These are phyloP conservation scores for Metaphire vulgaris DNA, from an alignment of 1,140 invertebrate genomes.

Conservation along the genomic window DNA sequence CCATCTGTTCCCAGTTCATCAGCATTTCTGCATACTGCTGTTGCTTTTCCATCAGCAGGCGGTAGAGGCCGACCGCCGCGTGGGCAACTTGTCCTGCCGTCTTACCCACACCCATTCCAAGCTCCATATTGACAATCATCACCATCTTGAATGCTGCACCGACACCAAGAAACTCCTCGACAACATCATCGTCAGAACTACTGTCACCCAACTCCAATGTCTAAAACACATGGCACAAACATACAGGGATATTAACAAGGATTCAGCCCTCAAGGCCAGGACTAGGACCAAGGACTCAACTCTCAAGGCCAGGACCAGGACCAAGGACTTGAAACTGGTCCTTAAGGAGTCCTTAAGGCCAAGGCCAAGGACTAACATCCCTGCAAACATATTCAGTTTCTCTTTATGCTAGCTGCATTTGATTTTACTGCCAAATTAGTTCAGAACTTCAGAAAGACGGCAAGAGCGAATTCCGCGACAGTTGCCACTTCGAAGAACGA, in stretches of 20 bases:
- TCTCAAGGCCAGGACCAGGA: too few relatives aligned
- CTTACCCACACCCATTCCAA: constrained; percentile 62
- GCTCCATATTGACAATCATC: constrained; percentile 59
- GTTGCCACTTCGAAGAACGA: too few relatives aligned
- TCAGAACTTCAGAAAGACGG: too few relatives aligned
- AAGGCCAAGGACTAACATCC: too few relatives aligned
- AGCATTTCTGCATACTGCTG: constrained; percentile 53
- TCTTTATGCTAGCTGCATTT: too few relatives aligned
- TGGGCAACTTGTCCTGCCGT: constrained; percentile 62
- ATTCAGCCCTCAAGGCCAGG: too few relatives aligned
- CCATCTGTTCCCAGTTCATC: constrained; percentile 55
- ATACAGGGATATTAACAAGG: too few relatives aligned
- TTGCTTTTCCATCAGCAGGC: constrained; percentile 51
- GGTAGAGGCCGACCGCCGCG: constrained; percentile 59
- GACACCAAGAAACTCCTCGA: constrained; percentile 43
- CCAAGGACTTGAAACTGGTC: too few relatives aligned
- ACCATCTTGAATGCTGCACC: constrained; percentile 59
- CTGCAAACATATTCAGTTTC: constrained; percentile 4
- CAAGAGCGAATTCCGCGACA: too few relatives aligned
- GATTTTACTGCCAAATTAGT: too few relatives aligned
- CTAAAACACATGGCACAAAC: constrained; percentile 35
- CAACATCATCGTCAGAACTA: constrained; percentile 35
- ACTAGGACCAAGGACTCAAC: too few relatives aligned
- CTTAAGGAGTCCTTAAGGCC: too few relatives aligned
- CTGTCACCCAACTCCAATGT: constrained; percentile 34